Conservation (phyloP, 2,888 invertebrate species). For the Cristatella mucedo region DNA sequence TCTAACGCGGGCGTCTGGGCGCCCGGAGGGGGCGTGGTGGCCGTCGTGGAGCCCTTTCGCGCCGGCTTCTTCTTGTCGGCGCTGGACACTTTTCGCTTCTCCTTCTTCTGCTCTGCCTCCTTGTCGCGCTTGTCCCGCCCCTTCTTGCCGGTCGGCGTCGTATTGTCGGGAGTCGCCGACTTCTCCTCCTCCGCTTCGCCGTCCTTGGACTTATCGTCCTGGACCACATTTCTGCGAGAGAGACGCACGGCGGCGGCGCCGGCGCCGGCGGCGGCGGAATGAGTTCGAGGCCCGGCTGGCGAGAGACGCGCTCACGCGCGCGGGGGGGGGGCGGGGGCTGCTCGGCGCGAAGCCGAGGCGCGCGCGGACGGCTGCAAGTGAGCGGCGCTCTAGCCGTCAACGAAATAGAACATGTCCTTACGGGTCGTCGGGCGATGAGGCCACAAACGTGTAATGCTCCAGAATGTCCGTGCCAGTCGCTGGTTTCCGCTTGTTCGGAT, state of each 20-base stretch:
- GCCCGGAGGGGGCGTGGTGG: slow-evolving; percentile 24
- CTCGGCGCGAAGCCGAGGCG: no score
- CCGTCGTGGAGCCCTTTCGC: slow-evolving; percentile 20
- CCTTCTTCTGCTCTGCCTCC: slow-evolving; percentile 9
- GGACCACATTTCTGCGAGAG: slow-evolving; percentile 24
- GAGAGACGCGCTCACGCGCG: no score
- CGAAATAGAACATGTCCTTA: slow-evolving; percentile 17
- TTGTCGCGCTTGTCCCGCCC: slow-evolving; percentile 11
- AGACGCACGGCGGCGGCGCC: no score
- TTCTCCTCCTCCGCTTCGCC: slow-evolving; percentile 30
- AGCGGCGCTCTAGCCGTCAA: no score
- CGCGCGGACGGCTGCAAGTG: no score
- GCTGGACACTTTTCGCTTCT: slow-evolving; percentile 21
- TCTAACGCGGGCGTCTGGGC: slow-evolving; percentile 28
- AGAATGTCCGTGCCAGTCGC: slow-evolving; percentile 30
- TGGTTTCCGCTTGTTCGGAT: slow-evolving; percentile 33
- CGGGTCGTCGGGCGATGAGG: slow-evolving; percentile 35
- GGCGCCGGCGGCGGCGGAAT: no score
- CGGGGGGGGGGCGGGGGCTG: no score
- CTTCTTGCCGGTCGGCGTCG: slow-evolving; percentile 21
- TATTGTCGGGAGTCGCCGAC: slow-evolving; percentile 26
- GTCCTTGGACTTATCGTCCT: slow-evolving; percentile 24
- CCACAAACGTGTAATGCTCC: slow-evolving; percentile 35
- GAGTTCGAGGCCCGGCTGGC: no score
- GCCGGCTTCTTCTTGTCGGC: slow-evolving; percentile 20